Evolutionary conservation across 2,888 invertebrate species (phyloP).

Genomic region (Azorinus chamasolen): DNA sequence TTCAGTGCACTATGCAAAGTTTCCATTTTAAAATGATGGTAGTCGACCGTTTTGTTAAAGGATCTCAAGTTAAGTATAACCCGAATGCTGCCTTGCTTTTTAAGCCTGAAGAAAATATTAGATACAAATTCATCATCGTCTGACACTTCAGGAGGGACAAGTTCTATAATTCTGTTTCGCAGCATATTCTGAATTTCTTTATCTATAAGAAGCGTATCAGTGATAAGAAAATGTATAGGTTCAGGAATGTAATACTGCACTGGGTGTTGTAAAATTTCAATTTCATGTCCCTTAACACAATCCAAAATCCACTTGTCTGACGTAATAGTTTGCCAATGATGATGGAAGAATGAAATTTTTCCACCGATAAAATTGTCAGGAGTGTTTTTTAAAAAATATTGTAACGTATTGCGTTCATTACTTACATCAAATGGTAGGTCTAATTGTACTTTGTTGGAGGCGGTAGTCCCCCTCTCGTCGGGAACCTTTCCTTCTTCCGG

Average conservation of each 20-base stretch:
- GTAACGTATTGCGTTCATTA: neutral
- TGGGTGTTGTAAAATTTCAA: constrained; percentile 9
- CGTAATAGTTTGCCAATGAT: constrained; percentile 3
- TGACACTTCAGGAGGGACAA: neutral
- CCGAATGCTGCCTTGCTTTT: constrained; percentile 20
- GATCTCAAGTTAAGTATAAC: constrained; percentile 44
- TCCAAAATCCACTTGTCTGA: constrained; percentile 20
- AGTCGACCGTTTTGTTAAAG: constrained; percentile 39
- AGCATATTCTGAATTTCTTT: constrained; percentile 3
- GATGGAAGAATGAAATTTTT: neutral
- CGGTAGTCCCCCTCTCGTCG: too few relatives aligned
- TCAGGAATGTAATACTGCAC: neutral
- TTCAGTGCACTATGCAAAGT: constrained; percentile 39
- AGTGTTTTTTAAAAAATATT: neutral
- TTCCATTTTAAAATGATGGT: constrained; percentile 60
- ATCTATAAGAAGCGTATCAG: neutral
- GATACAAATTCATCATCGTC: constrained; percentile 8
- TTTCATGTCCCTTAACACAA: constrained; percentile 6
- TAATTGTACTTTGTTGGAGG: too few relatives aligned
- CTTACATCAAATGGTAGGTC: neutral
- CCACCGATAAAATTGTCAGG: constrained; percentile 10
- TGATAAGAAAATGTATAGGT: neutral
- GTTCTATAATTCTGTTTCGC: constrained; percentile 8
- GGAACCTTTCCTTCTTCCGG: too few relatives aligned
- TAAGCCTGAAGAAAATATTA: constrained; percentile 20